phyloP scores from a whole-genome alignment of 2,113 vertebrate genomes.

The Synchiropus splendidus region DNA sequence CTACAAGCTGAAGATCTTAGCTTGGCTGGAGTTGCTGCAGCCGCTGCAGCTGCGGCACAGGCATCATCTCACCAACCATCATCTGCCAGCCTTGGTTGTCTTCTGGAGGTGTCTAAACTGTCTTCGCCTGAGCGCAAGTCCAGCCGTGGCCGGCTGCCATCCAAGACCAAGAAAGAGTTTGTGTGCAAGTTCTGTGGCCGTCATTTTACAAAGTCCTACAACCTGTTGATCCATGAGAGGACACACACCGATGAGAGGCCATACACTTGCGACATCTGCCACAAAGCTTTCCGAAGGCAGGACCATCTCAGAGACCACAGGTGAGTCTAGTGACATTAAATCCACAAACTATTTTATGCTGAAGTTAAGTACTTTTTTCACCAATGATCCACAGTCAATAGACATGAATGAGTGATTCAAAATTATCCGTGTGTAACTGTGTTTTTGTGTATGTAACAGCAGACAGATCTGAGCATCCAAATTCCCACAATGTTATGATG shows the following conservation, averaged over 20 bases:
- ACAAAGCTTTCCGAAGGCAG: constrained; percentile 97
- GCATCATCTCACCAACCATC: constrained; percentile 37
- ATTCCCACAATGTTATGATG: no score
- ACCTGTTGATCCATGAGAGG: constrained; percentile 95
- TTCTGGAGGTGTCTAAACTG: constrained; percentile 87
- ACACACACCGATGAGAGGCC: constrained; percentile 95
- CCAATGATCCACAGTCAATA: no score
- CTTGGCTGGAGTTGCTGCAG: constrained; percentile 12
- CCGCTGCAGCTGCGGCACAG: constrained; percentile 1
- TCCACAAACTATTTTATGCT: no score
- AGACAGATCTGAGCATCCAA: no score
- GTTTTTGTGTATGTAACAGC: no score
- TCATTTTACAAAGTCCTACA: constrained; percentile 98
- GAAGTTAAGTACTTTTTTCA: no score
- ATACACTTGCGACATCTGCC: constrained; percentile 97
- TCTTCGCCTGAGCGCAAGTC: constrained; percentile 89
- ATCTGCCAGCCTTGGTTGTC: constrained; percentile 68
- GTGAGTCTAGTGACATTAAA: constrained; percentile 43
- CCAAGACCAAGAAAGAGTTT: constrained; percentile 98
- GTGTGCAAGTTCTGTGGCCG: constrained; percentile 98
- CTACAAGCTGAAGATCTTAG: constrained; percentile 82
- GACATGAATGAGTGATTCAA: no score
- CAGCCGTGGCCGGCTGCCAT: constrained; percentile 83
- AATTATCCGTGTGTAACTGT: no score
- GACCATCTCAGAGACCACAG: constrained; percentile 97